These are phyloP conservation scores for Pollachius pollachius DNA, from an alignment of 2,113 vertebrate species.

Conservation along the genomic window DNA sequence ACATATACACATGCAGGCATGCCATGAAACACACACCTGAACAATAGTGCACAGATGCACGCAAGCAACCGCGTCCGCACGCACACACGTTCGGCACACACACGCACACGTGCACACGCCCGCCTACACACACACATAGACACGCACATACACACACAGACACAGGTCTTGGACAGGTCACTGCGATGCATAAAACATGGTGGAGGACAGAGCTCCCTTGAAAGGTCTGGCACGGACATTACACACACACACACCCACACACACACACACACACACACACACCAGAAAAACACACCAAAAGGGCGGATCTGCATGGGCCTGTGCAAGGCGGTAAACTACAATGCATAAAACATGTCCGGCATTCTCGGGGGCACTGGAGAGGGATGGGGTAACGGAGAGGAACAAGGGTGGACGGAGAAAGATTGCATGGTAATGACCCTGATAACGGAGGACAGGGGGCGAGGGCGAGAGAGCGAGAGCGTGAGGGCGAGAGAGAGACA, in stretches of 20 bases:
- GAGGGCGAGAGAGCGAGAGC: too few species aligned
- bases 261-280: too few species aligned
- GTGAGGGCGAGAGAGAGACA: too few species aligned
- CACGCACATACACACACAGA: slow-evolving; percentile 10
- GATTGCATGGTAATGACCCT: slow-evolving; percentile 63
- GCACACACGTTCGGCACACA: slow-evolving; percentile 6
- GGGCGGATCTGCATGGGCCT: not conserved
- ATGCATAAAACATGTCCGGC: slow-evolving; percentile 27
- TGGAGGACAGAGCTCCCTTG: too few species aligned
- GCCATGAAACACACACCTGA: not conserved
- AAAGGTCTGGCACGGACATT: too few species aligned
- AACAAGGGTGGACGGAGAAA: slow-evolving; percentile 55
- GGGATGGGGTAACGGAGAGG: slow-evolving; percentile 32
- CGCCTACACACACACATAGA: slow-evolving; percentile 15
- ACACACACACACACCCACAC: not conserved
- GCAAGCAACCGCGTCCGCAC: not conserved
- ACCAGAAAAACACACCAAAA: slow-evolving; percentile 9
- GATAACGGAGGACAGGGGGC: slow-evolving; percentile 32
- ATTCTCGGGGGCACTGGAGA: slow-evolving; percentile 31
- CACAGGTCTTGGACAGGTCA: not conserved
- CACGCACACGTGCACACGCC: not conserved
- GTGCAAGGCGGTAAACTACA: not conserved
- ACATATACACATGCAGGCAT: not conserved
- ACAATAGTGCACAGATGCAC: not conserved
- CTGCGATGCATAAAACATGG: not conserved